Conservation (phyloP, 2,113 vertebrate species). For the Serilophus lunatus region DNA sequence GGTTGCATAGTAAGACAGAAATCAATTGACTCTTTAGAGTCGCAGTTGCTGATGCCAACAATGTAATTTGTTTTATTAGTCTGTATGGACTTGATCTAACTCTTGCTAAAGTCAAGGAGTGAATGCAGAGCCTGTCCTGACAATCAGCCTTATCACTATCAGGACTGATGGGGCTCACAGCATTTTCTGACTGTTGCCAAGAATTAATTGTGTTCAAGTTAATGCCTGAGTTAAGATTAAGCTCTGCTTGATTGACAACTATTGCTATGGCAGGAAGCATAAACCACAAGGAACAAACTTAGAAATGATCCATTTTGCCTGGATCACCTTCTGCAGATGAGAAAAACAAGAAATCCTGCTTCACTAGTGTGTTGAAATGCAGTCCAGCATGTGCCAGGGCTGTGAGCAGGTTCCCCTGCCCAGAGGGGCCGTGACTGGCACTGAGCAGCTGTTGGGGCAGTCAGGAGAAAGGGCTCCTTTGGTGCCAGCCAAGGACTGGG, state of each 20-base stretch:
- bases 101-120: constrained; percentile 36
- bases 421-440: neutral
- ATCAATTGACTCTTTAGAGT: neutral
- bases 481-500: neutral
- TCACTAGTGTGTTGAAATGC: neutral
- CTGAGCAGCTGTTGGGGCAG: neutral
- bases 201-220: constrained; percentile 63
- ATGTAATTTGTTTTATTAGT: constrained; percentile 32
- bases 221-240: constrained; percentile 52
- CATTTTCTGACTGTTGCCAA: constrained; percentile 28
- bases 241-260: constrained; percentile 48
- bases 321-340: neutral
- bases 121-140: constrained; percentile 44
- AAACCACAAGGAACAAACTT: neutral
- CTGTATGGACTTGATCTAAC: constrained; percentile 45
- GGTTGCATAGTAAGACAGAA: neutral
- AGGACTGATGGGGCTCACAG: constrained; percentile 14
- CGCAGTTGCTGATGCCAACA: neutral
- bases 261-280: neutral
- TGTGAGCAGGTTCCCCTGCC: neutral
- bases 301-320: neutral
- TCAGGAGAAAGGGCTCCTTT: neutral
- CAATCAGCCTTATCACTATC: constrained; percentile 26
- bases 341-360: neutral
- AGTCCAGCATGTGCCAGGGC: neutral